Evolutionary conservation across 2,888 invertebrate genomes (phyloP).

Genomic region (Xylocampa areola): DNA sequence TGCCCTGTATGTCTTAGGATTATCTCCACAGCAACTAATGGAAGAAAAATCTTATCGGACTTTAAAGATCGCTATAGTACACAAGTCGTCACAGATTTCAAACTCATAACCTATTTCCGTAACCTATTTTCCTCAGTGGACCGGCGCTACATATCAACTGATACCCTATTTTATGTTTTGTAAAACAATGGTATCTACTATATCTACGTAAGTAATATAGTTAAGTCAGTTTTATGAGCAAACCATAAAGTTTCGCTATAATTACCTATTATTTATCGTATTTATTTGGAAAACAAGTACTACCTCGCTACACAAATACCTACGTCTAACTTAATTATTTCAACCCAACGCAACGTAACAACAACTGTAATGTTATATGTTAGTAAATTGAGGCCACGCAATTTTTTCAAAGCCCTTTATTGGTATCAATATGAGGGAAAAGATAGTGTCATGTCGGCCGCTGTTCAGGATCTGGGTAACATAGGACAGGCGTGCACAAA

Average conservation of each 20-base stretch:
- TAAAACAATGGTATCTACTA: constrained; percentile 4
- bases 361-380: background rate
- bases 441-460: constrained; percentile 46
- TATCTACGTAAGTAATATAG: too few relatives aligned
- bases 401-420: constrained; percentile 13
- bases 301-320: too few relatives aligned
- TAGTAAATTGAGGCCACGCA: background rate
- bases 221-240: too few relatives aligned
- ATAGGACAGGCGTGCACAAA: constrained; percentile 54
- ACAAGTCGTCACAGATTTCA: constrained; percentile 18
- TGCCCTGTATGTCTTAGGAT: too few relatives aligned
- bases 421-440: constrained; percentile 30
- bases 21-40: too few relatives aligned
- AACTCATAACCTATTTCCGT: constrained; percentile 41
- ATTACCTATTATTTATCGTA: too few relatives aligned
- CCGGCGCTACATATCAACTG: constrained; percentile 24
- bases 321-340: too few relatives aligned
- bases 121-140: constrained; percentile 36
- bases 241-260: too few relatives aligned
- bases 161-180: constrained; percentile 28
- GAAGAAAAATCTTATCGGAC: constrained; percentile 13
- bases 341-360: background rate
- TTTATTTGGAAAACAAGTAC: too few relatives aligned
- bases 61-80: constrained; percentile 11
- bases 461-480: constrained; percentile 44